Evolutionary conservation across 2,797 vertebrate genomes (phyloP), one percentile per base, ranked within the genome.

Genomic region (Schizopygopsis malacanthus): DNA sequence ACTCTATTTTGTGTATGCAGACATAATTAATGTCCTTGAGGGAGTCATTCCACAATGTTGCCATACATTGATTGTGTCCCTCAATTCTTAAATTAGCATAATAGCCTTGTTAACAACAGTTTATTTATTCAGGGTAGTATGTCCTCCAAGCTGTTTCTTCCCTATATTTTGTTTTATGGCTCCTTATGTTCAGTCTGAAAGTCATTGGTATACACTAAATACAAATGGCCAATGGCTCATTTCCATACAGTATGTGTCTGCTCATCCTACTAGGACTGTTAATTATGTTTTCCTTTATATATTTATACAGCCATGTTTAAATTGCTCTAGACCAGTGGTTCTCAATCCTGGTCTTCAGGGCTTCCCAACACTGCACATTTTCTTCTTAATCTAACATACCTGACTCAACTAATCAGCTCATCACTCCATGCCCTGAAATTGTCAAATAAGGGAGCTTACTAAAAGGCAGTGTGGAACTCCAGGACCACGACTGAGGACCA

Each of bases 1-100:
- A 82, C 47, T 47, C 52, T 70, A 41, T 79, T 82, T 71, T 67
- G 50, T 81, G 11, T 59, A 81, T 84, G 86, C 79, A 61, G 56
- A 69, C 41, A 4, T 87, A 77, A 76, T 72, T 72, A 72, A 80
- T 47, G 80, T 81, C 81, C 81, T 84, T 67, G 39, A 77, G 81
- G 75, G 70, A 83, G 82, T 88, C 59, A 65, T 88, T 88, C 65
- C 76, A 25, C 45, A 77, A 33, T 72, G 39, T 72, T 81, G 87
- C 83, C 61, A 77, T 71, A 18, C 84, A 88, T 82, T 65, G 83
- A 87, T 87, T 70, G 69, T 73, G 45, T 43, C 65, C 81, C 79
- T 84, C 83, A 79, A 85, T 81, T 86, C 81, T 81, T 84, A 81
- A 79, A 88, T 85, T 85, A 85, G 81, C 83, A 87, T 84, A 81